Evolutionary conservation across 1,140 invertebrate genomes (phyloP), one percentile per base, ranked within the genome.

Genomic region (Neodiprion virginianus): DNA sequence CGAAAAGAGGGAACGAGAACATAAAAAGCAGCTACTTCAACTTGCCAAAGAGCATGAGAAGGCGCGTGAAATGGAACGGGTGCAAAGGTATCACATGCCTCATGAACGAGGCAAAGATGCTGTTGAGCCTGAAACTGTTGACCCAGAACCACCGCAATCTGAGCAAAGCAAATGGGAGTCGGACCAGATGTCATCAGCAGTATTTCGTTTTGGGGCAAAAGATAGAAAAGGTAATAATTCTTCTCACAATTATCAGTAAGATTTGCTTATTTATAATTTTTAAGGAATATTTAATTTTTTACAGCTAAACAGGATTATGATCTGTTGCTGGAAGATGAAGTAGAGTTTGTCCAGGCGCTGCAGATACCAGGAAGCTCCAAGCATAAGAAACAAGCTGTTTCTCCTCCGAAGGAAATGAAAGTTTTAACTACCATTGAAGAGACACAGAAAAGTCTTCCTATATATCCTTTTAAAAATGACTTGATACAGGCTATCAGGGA

Each of bases 121-220:
- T 90, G 90, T 89, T 77, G 80, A 90, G 76, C 90, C 91, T 68
- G 93, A 95, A 75, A 97, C 97, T 87, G 90, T 94, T 71, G 98
- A 99, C 88, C 94, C 96, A 48, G 96, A 98, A 82, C 91, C 94
- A 50, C 94, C 95, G 1, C 95, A 97, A 86, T 97, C 96, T 8
- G 98, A 99, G 85, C 98, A 99, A 87, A 92, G 93, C 76, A 97
- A 98, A 90, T 99, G 98, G 98, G 98, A 99, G 90, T 96, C 98
- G 74, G 98, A 99, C 86, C 96, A 98, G 88, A 94, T 99, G 89
- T 93, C 94, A 28, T 95, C 96, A n/a, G 98, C 97, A 21, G 92
- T 95, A 50, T 94, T 98, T 84, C 92, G 93, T 80, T 98, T 99
- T 91, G 98, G 98, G 14, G 96, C 98, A 0, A 96, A 95, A 88